These are phyloP conservation scores for Labrus mixtus DNA, from an alignment of 2,113 vertebrate species.

Conservation along the genomic window DNA sequence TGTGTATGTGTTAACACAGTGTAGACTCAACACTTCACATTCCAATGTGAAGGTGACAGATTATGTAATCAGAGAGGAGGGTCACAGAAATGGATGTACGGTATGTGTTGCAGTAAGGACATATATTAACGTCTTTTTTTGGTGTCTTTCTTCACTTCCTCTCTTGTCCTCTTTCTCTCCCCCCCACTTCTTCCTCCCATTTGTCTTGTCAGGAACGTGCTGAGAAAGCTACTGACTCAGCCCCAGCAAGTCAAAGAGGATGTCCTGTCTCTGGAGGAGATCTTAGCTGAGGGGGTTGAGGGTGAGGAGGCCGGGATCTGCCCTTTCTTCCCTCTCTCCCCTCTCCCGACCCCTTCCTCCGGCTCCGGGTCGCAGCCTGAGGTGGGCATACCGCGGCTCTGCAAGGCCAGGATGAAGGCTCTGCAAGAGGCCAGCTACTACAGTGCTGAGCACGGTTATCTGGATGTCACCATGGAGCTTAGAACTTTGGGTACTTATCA, in stretches of 20 bases:
- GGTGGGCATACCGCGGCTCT: conserved; percentile 86
- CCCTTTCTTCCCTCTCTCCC: conserved; percentile 76
- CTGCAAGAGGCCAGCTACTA: conserved; percentile 98
- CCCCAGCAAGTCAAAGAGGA: conserved; percentile 93
- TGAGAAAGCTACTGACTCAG: conserved; percentile 95
- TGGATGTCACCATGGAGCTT: conserved; percentile 99
- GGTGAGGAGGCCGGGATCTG: conserved; percentile 76
- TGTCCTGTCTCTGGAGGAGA: conserved; percentile 97
- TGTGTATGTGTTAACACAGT: conserved; percentile 57
- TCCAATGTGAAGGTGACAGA: conserved; percentile 58
- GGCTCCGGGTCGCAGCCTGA: conserved; percentile 75
- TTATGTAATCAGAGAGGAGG: conserved; percentile 57
- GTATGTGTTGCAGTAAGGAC: not conserved
- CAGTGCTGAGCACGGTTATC: conserved; percentile 95
- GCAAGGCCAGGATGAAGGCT: conserved; percentile 92
- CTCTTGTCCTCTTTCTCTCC: not conserved
- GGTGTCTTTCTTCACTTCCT: conserved; percentile 4
- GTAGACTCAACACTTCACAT: conserved; percentile 74
- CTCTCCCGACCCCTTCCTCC: conserved; percentile 62
- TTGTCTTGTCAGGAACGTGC: conserved; percentile 88
- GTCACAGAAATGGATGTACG: conserved; percentile 30
- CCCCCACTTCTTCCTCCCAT: not conserved
- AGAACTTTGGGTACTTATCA: conserved; percentile 87
- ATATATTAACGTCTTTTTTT: conserved; percentile 14
- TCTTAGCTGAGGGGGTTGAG: conserved; percentile 95